Base-by-base conservation (phyloP, 2,888 invertebrate species). In the Lepetodrilus schrolli region DNA sequence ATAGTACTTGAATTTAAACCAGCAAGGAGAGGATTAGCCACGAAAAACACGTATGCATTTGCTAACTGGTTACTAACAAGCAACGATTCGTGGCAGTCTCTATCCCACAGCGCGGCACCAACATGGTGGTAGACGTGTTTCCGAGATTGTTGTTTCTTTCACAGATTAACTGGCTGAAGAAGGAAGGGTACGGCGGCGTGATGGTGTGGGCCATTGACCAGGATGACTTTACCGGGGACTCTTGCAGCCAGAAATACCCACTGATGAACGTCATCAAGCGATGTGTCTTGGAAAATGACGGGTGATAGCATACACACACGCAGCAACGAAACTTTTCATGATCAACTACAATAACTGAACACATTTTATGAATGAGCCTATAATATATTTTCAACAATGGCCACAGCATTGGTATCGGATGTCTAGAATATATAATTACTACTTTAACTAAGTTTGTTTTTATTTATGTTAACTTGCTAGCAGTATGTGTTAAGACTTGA, bases 201-300 rank as follows among this genome's bases (percentile, higher is more conserved):
- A 85, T 85, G 83, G 80, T 85, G 0, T 86, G 86, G 86, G 81
- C 84, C 17, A 50, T 86, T 13, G 82, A 82, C 71, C 74, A 83
- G 2, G 86, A 86, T 70, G 86, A 86, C 51, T 86, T 83, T 69
- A 76, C 71, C 7, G 82, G 82, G 2, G 74, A 68, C 8, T 74
- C 43, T 0, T 86, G 86, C 72, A 80, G 82, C 4, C 74, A 80
- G 21, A 77, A 73, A 34, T 86, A 83, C 65, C 86, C 86, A 0
- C 79, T 86, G 0, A 47, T 83, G 37, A 78, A 68, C 4, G 79
- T 83, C 8, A 84, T 85, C 13, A 82, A 80, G 38, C 65, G 43
- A 7, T 51, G 69, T 50, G 17, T 74, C 13, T 13, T 69, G 1
- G 68, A 30, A 26, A 36, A 36, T 7, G 38, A 48, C 34, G 72